Evolutionary conservation across 2,888 invertebrate genomes (phyloP).

Genomic region (Drosophila cognata): DNA sequence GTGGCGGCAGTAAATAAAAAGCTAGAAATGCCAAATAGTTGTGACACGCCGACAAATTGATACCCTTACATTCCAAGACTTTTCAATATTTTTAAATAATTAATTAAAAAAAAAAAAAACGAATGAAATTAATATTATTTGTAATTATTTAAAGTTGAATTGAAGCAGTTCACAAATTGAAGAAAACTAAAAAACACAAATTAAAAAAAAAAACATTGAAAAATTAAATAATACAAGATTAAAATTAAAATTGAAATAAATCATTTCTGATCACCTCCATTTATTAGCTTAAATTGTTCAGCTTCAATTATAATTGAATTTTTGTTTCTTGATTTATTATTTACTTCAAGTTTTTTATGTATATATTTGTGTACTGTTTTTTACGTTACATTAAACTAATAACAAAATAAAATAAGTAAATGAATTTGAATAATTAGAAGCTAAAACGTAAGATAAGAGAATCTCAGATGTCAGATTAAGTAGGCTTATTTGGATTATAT

Average conservation of each 20-base stretch:
- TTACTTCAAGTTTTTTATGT: not conserved
- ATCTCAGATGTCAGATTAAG: not conserved
- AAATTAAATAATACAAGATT: not conserved
- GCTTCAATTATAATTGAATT: not conserved
- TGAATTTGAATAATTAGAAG: not conserved
- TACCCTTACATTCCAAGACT: not conserved
- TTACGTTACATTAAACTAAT: not conserved
- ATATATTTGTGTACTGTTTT: not conserved
- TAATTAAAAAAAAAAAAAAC: not conserved
- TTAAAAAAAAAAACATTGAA: accelerated
- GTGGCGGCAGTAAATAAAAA: conserved; percentile 77
- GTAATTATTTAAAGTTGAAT: not conserved
- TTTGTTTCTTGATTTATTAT: not conserved
- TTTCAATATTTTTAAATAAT: not conserved
- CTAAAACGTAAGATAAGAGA: not conserved
- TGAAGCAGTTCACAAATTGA: not conserved
- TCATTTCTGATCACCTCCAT: not conserved
- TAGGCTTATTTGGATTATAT: not conserved
- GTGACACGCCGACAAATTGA: not conserved
- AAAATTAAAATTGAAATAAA: not conserved
- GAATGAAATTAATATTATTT: not conserved
- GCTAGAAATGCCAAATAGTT: not conserved
- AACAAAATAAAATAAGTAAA: not conserved
- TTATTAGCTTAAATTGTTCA: not conserved
- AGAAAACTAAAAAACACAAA: not conserved